Conservation (phyloP, 2,797 vertebrate genomes). For the Xenops minutus region DNA sequence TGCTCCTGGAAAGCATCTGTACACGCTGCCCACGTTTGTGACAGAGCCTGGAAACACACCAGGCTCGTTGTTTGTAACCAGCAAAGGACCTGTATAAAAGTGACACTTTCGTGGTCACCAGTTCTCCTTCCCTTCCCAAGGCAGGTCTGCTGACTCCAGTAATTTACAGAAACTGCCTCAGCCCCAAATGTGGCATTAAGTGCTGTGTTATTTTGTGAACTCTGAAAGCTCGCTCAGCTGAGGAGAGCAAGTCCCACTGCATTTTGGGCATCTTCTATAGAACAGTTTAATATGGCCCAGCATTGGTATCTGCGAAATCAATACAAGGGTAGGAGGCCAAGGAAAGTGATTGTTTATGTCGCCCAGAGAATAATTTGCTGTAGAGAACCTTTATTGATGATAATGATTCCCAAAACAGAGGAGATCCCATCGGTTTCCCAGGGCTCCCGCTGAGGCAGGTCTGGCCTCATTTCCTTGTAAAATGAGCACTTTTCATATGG, state of each 20-base stretch:
- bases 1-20: neutral
- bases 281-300: neutral
- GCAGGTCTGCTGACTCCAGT: neutral
- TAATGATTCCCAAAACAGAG: neutral
- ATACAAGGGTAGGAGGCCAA: neutral
- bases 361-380: neutral
- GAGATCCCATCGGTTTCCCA: neutral
- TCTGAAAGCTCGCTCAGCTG: neutral
- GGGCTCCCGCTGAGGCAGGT: neutral
- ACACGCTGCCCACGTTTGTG: accelerated
- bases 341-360: neutral
- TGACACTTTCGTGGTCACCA: neutral
- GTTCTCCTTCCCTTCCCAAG: neutral
- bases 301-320: neutral
- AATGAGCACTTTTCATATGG: neutral
- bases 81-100: neutral
- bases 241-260: neutral
- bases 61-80: neutral
- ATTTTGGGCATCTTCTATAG: neutral
- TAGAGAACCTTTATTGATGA: neutral
- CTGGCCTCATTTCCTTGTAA: neutral
- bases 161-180: neutral
- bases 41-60: neutral
- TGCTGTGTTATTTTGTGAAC: neutral
- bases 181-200: neutral